Percentiles rank a stretch among this genome's conserved stretches.
Conservation (phyloP, 2,888 invertebrate genomes). For the Caenorhabditis sulstoni region DNA sequence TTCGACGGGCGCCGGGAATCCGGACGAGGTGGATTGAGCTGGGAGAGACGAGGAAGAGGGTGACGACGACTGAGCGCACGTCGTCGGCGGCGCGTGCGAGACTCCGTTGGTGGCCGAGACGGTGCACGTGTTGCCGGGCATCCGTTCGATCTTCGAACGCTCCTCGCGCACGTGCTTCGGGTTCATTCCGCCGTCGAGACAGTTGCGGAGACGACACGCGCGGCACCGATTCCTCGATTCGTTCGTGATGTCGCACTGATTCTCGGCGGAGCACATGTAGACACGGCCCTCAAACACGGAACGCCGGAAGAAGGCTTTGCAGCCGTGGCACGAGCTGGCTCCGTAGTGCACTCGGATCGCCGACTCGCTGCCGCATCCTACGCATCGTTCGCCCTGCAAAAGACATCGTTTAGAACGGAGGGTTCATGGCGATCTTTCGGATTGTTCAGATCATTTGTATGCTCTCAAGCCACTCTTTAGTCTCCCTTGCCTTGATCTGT, state of each 20-base stretch:
- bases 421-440: too few relatives aligned
- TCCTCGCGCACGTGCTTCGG: constrained; percentile 74
- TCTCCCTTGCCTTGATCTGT: constrained; percentile 35
- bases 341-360: constrained; percentile 74
- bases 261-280: constrained; percentile 66
- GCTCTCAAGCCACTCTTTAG: neutral
- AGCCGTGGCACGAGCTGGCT: constrained; percentile 74
- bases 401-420: neutral
- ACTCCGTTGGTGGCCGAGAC: constrained; percentile 56
- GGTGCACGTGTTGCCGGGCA: constrained; percentile 53
- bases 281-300: constrained; percentile 71
- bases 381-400: constrained; percentile 70
- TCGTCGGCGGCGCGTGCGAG: constrained; percentile 23
- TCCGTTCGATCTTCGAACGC: constrained; percentile 63
- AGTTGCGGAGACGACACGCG: constrained; percentile 73
- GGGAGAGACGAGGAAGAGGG: neutral
- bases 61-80: constrained; percentile 8
- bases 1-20: constrained; percentile 34
- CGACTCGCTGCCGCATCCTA: constrained; percentile 69
- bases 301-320: constrained; percentile 73
- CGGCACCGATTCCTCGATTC: constrained; percentile 74
- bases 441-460: neutral
- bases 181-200: constrained; percentile 74
- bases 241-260: constrained; percentile 69
- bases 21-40: constrained; percentile 22